Conservation (phyloP, 92 coral and sea anemone genomes). For the Chrysogorgia sp. region DNA sequence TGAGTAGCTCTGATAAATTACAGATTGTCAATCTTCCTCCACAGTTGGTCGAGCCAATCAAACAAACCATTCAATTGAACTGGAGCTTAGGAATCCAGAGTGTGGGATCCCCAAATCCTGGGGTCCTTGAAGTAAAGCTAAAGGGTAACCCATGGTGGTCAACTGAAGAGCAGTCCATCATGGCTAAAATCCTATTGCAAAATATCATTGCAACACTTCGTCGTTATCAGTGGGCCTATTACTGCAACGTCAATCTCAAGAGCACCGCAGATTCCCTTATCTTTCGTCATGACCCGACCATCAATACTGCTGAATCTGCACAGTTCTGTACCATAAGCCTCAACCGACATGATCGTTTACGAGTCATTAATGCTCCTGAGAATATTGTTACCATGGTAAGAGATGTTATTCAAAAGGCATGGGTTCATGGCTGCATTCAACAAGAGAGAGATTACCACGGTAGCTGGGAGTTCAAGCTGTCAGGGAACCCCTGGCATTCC, state of each 20-base stretch:
- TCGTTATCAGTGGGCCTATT: conserved; percentile 15
- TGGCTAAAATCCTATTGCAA: conserved; percentile 55
- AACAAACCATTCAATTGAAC: conserved; percentile 41
- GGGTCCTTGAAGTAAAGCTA: conserved; percentile 51
- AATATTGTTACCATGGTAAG: conserved; percentile 53
- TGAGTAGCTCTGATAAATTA: conserved; percentile 63
- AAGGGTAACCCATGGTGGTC: conserved; percentile 71
- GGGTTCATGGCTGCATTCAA: conserved; percentile 62
- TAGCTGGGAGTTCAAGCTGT: conserved; percentile 73
- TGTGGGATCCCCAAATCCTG: conserved; percentile 29
- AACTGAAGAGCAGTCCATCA: conserved; percentile 44
- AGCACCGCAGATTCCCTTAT: conserved; percentile 61
- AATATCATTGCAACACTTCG: conserved; percentile 33
- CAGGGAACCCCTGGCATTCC: conserved; percentile 80
- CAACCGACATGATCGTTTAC: conserved; percentile 53
- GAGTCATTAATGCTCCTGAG: conserved; percentile 61
- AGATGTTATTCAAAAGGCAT: conserved; percentile 37
- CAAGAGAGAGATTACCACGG: conserved; percentile 54
- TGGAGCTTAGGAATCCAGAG: conserved; percentile 69
- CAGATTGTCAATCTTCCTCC: conserved; percentile 63
- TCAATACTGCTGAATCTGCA: conserved; percentile 28
- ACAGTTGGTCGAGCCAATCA: conserved; percentile 52
- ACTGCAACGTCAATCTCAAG: conserved; percentile 23
- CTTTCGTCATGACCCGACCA: conserved; percentile 63
- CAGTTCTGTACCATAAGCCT: conserved; percentile 60